Evolutionary conservation across 2,113 vertebrate genomes (phyloP).

Genomic region (Telmatochromis sp.): DNA sequence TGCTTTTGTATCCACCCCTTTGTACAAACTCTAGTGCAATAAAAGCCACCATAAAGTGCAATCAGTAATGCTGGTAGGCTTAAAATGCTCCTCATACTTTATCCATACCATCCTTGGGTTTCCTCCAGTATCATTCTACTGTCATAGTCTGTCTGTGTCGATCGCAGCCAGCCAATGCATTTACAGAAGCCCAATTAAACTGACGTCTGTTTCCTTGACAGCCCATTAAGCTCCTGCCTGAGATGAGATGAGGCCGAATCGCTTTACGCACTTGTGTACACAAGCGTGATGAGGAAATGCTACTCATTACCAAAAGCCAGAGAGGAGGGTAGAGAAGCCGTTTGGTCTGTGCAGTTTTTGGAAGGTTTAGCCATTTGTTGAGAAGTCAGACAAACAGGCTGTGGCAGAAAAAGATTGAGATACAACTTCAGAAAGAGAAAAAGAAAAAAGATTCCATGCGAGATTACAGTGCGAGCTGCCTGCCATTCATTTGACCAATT

Average conservation of each 20-base stretch:
- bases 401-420: neutral
- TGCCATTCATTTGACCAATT: slow-evolving; percentile 58
- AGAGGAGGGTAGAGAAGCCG: neutral
- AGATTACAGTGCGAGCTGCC: neutral
- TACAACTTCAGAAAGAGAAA: neutral
- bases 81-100: neutral
- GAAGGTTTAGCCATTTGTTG: neutral
- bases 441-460: neutral
- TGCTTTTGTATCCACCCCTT: neutral
- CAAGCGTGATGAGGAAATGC: neutral
- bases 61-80: neutral
- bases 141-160: neutral
- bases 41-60: neutral
- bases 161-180: neutral
- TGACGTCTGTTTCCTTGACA: neutral
- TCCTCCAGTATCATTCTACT: neutral
- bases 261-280: slow-evolving; percentile 8
- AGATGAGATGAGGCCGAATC: slow-evolving; percentile 15
- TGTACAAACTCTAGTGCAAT: neutral
- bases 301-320: neutral
- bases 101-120: neutral
- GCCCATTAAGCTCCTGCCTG: neutral
- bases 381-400: neutral
- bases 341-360: neutral
- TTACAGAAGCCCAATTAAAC: neutral